Base-by-base conservation (phyloP, 2,797 vertebrate genomes). In the Megaceryle alcyon region DNA sequence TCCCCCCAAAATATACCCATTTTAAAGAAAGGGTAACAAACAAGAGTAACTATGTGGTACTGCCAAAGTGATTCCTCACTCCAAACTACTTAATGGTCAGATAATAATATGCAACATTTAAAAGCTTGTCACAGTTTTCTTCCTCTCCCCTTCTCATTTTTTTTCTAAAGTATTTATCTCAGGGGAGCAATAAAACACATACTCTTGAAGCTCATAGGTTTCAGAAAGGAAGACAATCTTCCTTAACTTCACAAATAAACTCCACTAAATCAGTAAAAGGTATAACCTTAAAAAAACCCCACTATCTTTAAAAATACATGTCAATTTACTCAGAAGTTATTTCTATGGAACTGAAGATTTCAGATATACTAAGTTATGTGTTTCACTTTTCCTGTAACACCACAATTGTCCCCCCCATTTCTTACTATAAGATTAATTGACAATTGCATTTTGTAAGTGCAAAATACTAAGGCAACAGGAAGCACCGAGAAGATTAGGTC, bases 161-260 rank as follows among this genome's bases (percentile, higher is more conserved):
- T 92, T 13, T 92, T 65, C 51, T 60, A 41, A 84, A 82, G 63
- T 56, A 48, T 82, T 68, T 75, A 63, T 75, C 84, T 80, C 88
- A 89, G 9, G 61, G 76, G 72, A 92, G 61, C 76, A 93, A 82
- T 75, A 86, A 72, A 92, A 89, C 79, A 87, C 61, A 71, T 76
- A 82, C 29, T 81, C 63, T 59, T 71, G n/a, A 79, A 83, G 72
- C 92, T 19, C 65, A 90, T 72, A 86, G 37, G 33, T 80, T 94
- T 92, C 53, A 91, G 71, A 89, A 93, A 86, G 56, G 68, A 95
- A 94, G 41, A 5, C 1, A 3, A 85, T 85, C 21, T 82, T 91
- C 37, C 79, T 41, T 39, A 80, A 77, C 35, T 82, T 90, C 51
- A 86, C 43, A 92, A 90, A 72, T 41, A 91, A 92, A 31, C 15